Evolutionary conservation across 2,888 invertebrate genomes (phyloP), one percentile per base, ranked within the genome.

Genomic region (Limnephilus lunatus): DNA sequence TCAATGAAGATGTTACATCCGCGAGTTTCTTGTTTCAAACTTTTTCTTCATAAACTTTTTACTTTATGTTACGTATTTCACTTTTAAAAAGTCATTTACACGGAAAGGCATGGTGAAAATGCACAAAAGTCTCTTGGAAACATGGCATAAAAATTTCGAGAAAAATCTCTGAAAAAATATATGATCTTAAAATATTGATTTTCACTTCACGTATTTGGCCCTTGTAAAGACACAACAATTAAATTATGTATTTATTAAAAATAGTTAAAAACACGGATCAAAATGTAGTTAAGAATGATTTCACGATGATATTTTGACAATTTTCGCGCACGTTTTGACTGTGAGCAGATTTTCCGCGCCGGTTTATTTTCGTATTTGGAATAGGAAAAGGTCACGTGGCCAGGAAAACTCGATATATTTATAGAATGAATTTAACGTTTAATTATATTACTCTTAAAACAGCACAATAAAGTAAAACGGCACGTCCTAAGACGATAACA

Each of bases 301-400:
- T 25, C 68, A n/a, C 25, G 68, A 9, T n/a, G 68, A 25, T 53
- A 53, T 68, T 68, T 83, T 35, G 83, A 83, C 83, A 83, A 83
- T 39, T 35, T 32, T 32, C 83, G 83, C 86, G 30, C 86, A 39
- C 44, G 86, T 44, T 44, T 30, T 30, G n/a, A 44, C 44, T 86
- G 48, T 4, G 86, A 83, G 86, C 86, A 44, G 86, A 86, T 44
- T 44, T 86, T 44, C 30, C 44, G 86, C 48, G 44, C 86, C 3
- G 44, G 30, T 86, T 86, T 86, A 86, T 86, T 86, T 86, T 44
- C 86, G 86, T 86, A 32, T 44, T 25, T 44, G 68, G 39, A 86
- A n/a, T 86, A n/a, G 86, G 35, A 83, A 86, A 86, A 48, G 39
- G 86, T 86, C 86, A 86, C 39, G 86, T 86, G 86, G 86, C 14